Percentiles rank a stretch among this genome's conserved stretches.
Conservation (phyloP, 2,888 invertebrate species). For the Spilosoma lubricipeda region DNA sequence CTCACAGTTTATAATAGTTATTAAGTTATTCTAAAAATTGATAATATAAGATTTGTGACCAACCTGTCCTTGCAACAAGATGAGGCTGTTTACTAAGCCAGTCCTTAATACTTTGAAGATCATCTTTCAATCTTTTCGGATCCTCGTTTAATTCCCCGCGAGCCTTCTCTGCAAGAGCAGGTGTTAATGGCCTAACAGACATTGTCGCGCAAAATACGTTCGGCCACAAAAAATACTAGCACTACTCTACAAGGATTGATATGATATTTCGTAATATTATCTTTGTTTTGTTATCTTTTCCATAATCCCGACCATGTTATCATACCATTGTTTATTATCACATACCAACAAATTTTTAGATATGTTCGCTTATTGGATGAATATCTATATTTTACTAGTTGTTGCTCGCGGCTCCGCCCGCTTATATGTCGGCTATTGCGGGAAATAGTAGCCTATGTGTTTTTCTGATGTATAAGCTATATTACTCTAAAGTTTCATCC, state of each 20-base stretch:
- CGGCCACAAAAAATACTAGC: conserved; percentile 18
- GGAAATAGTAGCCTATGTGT: too few species aligned
- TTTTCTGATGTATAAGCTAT: too few species aligned
- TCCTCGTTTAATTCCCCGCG: conserved; percentile 84
- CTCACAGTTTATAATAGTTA: not conserved
- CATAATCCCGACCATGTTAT: conserved; percentile 29
- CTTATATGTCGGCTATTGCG: too few species aligned
- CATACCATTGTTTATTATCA: not conserved
- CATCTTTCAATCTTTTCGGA: conserved; percentile 74
- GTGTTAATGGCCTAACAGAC: conserved; percentile 65
- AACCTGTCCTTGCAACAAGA: conserved; percentile 71
- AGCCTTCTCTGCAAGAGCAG: conserved; percentile 76
- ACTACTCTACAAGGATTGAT: conserved; percentile 5
- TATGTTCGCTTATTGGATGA: not conserved
- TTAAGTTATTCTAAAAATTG: not conserved
- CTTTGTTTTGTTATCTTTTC: conserved; percentile 50
- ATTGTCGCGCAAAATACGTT: conserved; percentile 46
- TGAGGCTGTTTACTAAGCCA: conserved; percentile 87
- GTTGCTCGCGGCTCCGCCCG: too few species aligned
- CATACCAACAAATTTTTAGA: not conserved
- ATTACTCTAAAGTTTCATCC: too few species aligned
- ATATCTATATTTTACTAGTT: not conserved
- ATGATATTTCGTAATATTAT: conserved; percentile 41
- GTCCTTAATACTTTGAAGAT: conserved; percentile 82
- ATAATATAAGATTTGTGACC: conserved; percentile 17